Percentiles rank a stretch among this genome's conserved stretches.
Conservation (phyloP, 2,113 vertebrate genomes). For the Loxodonta africana region DNA sequence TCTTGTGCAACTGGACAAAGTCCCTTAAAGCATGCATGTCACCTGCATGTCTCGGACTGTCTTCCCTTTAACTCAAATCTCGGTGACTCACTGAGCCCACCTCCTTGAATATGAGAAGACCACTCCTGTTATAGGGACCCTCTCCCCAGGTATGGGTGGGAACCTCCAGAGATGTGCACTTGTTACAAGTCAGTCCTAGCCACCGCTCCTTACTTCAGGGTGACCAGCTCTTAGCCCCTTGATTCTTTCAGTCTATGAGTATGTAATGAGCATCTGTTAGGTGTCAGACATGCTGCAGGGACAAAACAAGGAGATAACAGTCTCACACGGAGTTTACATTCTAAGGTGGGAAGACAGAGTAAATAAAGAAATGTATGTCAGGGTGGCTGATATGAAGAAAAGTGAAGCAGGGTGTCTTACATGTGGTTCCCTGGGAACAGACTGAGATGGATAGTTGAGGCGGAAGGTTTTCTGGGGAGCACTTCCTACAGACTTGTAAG, state of each 20-base stretch:
- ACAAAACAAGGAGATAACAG: background rate
- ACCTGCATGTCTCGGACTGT: background rate
- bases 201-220: background rate
- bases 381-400: background rate
- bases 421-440: background rate
- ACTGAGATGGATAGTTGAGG: background rate
- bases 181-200: background rate
- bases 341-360: background rate
- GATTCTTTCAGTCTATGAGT: background rate
- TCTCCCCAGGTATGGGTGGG: background rate
- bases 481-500: background rate
- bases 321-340: background rate
- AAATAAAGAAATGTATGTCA: background rate
- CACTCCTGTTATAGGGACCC: background rate
- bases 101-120: background rate
- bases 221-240: background rate
- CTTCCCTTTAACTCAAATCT: background rate
- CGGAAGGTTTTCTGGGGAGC: background rate
- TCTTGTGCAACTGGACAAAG: background rate
- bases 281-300: background rate
- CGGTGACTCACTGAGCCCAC: too few species aligned
- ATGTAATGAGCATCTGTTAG: background rate
- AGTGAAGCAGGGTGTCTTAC: background rate
- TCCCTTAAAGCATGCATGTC: background rate
- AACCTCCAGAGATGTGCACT: background rate